A percentile compares a stretch with the other conserved stretches of the same genome.
These are phyloP conservation scores for Crambe crambe DNA, from an alignment of 37 sponge, comb jelly and placozoan species.

Conservation along the genomic window DNA sequence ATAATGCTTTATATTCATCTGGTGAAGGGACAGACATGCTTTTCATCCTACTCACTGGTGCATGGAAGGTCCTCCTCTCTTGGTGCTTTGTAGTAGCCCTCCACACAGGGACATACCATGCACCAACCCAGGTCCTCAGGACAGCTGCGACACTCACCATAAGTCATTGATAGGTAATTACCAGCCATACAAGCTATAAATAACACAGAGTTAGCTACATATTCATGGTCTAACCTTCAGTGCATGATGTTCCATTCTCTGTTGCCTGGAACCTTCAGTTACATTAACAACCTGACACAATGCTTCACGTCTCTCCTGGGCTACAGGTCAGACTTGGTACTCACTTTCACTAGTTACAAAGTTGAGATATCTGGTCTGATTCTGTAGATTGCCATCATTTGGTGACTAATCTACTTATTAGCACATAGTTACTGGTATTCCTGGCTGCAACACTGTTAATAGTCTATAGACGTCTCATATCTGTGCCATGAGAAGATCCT, in stretches of 20 bases:
- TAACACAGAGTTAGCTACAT: no score
- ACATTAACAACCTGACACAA: neutral
- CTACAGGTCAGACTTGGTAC: neutral
- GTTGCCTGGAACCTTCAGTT: neutral
- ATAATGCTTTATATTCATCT: no score
- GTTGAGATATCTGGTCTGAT: no score
- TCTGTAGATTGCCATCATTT: no score
- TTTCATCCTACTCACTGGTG: no score
- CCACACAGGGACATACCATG: constrained; percentile 48
- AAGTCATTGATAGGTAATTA: neutral
- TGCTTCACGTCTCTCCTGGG: constrained; percentile 12
- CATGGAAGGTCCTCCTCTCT: no score
- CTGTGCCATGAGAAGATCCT: no score
- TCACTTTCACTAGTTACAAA: neutral
- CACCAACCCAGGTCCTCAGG: constrained; percentile 11
- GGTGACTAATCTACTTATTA: no score
- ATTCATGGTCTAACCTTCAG: neutral
- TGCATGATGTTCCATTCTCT: no score
- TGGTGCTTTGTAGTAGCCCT: no score
- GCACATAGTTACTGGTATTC: no score
- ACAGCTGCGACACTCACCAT: constrained; percentile 12
- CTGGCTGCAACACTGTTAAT: constrained; percentile 9
- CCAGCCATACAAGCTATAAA: neutral
- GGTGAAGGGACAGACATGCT: no score
- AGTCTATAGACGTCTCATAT: constrained; percentile 1